These are phyloP conservation scores for Oreocharis arfaki DNA, from an alignment of 2,113 vertebrate genomes.

Conservation along the genomic window DNA sequence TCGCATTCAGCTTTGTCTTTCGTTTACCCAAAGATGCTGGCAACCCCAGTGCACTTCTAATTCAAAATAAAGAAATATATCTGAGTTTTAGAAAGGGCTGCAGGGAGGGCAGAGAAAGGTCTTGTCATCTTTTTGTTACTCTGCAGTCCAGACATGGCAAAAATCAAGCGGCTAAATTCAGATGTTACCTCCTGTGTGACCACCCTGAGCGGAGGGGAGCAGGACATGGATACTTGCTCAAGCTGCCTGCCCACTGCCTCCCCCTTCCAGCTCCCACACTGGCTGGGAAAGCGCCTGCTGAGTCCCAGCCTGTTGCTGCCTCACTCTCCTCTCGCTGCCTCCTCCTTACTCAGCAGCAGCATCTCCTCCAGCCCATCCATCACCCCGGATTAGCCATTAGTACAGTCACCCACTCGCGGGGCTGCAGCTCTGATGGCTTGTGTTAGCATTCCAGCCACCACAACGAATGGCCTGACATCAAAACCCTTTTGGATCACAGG, in stretches of 20 bases:
- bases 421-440: conserved; percentile 62
- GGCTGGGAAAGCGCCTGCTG: not conserved
- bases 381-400: conserved; percentile 65
- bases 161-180: not conserved
- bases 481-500: conserved; percentile 59
- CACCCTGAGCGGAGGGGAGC: rapidly evolving
- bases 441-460: conserved; percentile 64
- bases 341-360: conserved; percentile 67
- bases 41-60: not conserved
- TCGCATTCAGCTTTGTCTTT: not conserved
- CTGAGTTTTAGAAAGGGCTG: not conserved
- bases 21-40: not conserved
- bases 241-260: not conserved
- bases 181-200: not conserved
- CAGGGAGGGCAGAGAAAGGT: not conserved
- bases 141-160: not conserved
- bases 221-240: rapidly evolving
- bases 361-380: conserved; percentile 62
- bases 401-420: conserved; percentile 54
- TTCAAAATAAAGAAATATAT: not conserved
- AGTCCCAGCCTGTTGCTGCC: conserved; percentile 6
- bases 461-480: conserved; percentile 62
- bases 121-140: not conserved
- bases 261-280: not conserved
- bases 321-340: not conserved